A percentile compares a stretch with the other conserved stretches of the same genome.
These are phyloP conservation scores for Unio delphinus DNA, from an alignment of 2,888 invertebrate genomes.

Conservation along the genomic window DNA sequence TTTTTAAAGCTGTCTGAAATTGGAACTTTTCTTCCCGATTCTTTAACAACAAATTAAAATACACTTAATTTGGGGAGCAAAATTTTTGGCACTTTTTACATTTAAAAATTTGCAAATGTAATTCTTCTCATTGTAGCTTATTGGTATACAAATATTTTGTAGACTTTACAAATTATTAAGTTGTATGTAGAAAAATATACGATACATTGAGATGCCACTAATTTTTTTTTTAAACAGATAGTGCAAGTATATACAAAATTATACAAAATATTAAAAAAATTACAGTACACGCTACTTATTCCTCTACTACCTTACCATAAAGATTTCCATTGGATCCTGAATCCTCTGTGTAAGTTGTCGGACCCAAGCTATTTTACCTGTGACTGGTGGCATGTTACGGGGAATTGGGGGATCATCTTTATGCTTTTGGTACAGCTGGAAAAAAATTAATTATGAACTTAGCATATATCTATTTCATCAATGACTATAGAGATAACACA, in stretches of 20 bases:
- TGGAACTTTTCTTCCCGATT: too few relatives aligned
- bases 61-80: too few relatives aligned
- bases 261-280: neutral
- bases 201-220: neutral
- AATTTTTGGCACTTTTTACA: too few relatives aligned
- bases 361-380: conserved; percentile 88
- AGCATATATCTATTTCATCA: neutral
- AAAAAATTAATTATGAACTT: conserved; percentile 2
- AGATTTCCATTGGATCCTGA: conserved; percentile 82
- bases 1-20: too few relatives aligned
- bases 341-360: conserved; percentile 83
- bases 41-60: too few relatives aligned
- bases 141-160: too few relatives aligned
- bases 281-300: neutral
- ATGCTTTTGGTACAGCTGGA: conserved; percentile 80
- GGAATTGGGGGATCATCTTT: conserved; percentile 82
- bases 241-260: neutral
- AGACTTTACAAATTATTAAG: too few relatives aligned
- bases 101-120: too few relatives aligned
- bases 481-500: too few relatives aligned
- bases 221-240: neutral
- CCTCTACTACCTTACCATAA: conserved; percentile 55
- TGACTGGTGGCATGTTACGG: conserved; percentile 84
- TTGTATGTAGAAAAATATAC: too few relatives aligned
- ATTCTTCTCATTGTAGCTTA: too few relatives aligned